Evolutionary conservation across 2,113 vertebrate species (phyloP), one percentile per base, ranked within the genome.

Genomic region (Cyanocitta stelleri): DNA sequence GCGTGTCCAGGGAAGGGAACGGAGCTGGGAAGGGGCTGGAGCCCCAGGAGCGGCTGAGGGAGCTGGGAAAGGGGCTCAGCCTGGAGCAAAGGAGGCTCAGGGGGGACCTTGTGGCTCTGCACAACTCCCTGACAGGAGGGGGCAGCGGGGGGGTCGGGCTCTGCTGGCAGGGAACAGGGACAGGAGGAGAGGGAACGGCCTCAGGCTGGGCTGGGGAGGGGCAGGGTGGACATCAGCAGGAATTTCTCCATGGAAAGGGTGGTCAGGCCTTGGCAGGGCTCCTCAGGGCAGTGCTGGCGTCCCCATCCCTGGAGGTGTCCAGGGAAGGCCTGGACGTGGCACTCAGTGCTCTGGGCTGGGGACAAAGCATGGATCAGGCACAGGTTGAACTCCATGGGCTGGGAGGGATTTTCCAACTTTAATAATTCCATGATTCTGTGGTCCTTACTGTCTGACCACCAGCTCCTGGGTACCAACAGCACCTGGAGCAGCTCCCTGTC

Each of bases 161-260:
- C 6, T 72, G 66, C 49, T 39, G 1, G 10, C 56, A 71, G 56
- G 41, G 64, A 41, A 87, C n/a, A 79, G 75, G 66, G 66, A 79
- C 66, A 55, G 66, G 49, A 79, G 16, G 7, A 80, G 49, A 80
- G 35, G 66, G 35, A 72, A 80, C 3, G 1, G 66, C 43, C 58
- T 56, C 43, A 17, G 10, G 26, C 43, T 88, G 43, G 10, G 11
- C 35, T 26, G 59, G 26, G 43, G 1, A 51, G 76, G 35, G 0
- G 0, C 26, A 43, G 35, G 9, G 0, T 21, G 41, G n/a, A 30
- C 8, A 23, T 1, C 2, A 16, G 29, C 3, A 79, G 6, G 6
- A 63, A 9, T 35, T 72, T 21, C 16, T 27, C 0, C 17, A 7
- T 43, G 35, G 32, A 23, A 80, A 64, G 32, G 7, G 13, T 1